Evolutionary conservation across 2,797 vertebrate species (phyloP), one percentile per base, ranked within the genome.

Genomic region (Xenopus petersii): DNA sequence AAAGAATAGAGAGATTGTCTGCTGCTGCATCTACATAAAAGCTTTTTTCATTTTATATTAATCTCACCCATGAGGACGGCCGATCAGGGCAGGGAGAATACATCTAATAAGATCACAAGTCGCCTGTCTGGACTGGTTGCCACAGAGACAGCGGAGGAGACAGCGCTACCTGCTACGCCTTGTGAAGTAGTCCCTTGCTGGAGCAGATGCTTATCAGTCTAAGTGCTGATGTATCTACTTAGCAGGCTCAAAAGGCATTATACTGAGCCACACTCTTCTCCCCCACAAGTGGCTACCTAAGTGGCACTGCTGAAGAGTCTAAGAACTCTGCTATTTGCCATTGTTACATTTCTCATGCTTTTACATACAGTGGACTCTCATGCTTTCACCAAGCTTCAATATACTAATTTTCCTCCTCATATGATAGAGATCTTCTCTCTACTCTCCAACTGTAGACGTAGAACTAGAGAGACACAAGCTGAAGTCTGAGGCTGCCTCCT

Each of bases 191-290:
- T 63, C 65, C 70, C 59, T 48, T 30, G 64, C 75, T 63, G 60
- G 72, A 58, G 64, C 42, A 30, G 70, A 67, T 64, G 64, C 75
- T 77, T 77, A 77, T 77, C 70, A 70, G n/a, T 48, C 63, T 84
- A 67, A 77, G 75, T 67, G 75, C 63, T 59, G 63, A 71, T 77
- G 63, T 68, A 47, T 68, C 55, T 75, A 68, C 26, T 77, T 70
- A 65, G 61, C 66, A 30, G 64, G 66, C 60, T 75, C 74, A 64
- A 64, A 56, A 70, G 61, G 67, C 61, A 48, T 47, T 63, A 58
- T n/a, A 46, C 54, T 36, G 12, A 9, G n/a, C 49, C 64, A 17
- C 65, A 10, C 63, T 71, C 55, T 71, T 24, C 51, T 66, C 51
- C 12, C 47, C 48, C 54, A 76, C 46, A 76, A 71, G 74, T 76